phyloP scores from a whole-genome alignment of 2,888 invertebrate species.

The Acrobasis consociella region DNA sequence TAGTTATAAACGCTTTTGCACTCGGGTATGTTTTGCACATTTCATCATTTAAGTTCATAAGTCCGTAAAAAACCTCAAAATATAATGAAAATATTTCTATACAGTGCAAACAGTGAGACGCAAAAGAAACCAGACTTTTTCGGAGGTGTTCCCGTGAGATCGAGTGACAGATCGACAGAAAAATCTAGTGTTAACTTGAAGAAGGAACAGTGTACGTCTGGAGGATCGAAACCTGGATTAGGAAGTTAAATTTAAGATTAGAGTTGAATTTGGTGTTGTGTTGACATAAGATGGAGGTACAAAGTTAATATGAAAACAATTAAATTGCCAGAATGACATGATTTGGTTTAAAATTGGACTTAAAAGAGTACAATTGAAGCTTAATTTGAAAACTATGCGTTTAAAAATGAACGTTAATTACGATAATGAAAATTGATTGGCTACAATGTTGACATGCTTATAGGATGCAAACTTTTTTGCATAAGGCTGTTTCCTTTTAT shows the following conservation, averaged over 20 bases:
- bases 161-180: slow-evolving; percentile 24
- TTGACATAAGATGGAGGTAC: slow-evolving; percentile 11
- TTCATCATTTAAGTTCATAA: background rate
- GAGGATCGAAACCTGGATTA: slow-evolving; percentile 55
- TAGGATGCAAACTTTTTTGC: too few relatives aligned
- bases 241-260: slow-evolving; percentile 52
- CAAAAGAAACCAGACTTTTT: slow-evolving; percentile 52
- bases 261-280: slow-evolving; percentile 1
- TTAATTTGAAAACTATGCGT: too few relatives aligned
- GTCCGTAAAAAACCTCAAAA: background rate
- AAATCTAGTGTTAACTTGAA: slow-evolving; percentile 39
- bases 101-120: slow-evolving; percentile 58
- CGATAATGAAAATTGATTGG: too few relatives aligned
- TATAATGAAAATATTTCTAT: slow-evolving; percentile 30
- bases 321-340: too few relatives aligned
- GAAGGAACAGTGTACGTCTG: slow-evolving; percentile 56
- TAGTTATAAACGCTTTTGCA: background rate
- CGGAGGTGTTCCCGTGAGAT: slow-evolving; percentile 42
- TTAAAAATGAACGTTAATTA: too few relatives aligned
- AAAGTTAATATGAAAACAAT: background rate
- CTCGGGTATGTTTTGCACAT: slow-evolving; percentile 9
- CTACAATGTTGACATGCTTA: too few relatives aligned
- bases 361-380: too few relatives aligned
- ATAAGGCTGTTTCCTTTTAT: background rate
- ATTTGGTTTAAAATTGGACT: too few relatives aligned